phyloP scores from a whole-genome alignment of 2,113 vertebrate genomes.

The Scalopus aquaticus region DNA sequence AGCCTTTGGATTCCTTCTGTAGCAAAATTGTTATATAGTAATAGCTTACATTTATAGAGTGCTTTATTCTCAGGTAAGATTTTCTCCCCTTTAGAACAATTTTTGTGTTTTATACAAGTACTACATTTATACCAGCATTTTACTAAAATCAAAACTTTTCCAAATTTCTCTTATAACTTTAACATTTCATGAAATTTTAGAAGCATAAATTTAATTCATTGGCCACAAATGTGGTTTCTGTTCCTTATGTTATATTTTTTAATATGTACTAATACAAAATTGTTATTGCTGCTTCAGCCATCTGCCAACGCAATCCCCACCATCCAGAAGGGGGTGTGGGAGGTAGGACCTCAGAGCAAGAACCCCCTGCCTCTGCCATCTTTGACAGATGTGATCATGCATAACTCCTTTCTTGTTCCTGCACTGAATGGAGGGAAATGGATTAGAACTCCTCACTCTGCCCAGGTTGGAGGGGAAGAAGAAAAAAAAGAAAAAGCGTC shows the following conservation, averaged over 20 bases:
- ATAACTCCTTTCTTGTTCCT: neutral
- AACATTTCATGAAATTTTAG: constrained; percentile 43
- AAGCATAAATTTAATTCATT: constrained; percentile 38
- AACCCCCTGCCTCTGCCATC: neutral
- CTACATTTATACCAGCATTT: constrained; percentile 47
- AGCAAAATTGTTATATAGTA: neutral
- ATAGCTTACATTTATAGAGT: constrained; percentile 38
- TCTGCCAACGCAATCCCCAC: neutral
- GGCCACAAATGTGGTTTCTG: neutral
- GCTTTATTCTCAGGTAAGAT: constrained; percentile 30
- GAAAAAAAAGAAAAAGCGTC: neutral
- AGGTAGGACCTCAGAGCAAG: neutral
- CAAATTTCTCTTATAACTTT: constrained; percentile 45
- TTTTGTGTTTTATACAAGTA: constrained; percentile 43
- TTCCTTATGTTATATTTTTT: constrained; percentile 26
- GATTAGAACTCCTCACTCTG: neutral
- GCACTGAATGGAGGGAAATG: neutral
- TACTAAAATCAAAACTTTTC: constrained; percentile 59
- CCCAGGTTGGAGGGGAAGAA: neutral
- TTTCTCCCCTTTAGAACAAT: constrained; percentile 36
- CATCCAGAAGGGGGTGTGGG: accelerated
- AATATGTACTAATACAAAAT: neutral
- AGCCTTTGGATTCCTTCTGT: constrained; percentile 15
- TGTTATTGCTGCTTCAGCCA: neutral
- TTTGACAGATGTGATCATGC: neutral